phyloP scores from a whole-genome alignment of 2,797 vertebrate genomes.

The Tachyglossus aculeatus region DNA sequence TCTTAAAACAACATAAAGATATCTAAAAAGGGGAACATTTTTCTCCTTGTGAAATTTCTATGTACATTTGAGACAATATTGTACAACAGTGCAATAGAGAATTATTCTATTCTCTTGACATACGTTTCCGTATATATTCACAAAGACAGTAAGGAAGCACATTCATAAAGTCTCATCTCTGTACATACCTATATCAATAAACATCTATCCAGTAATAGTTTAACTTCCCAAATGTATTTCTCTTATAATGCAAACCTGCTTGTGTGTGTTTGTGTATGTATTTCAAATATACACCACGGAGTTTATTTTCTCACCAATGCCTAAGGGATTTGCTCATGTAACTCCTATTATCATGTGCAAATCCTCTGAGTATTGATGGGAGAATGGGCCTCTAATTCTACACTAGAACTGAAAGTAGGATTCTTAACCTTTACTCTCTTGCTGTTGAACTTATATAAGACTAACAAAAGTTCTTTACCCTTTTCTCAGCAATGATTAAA shows the following conservation, averaged over 20 bases:
- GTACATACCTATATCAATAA: background rate
- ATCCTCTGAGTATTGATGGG: conserved; percentile 39
- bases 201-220: background rate
- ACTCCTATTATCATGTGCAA: conserved; percentile 15
- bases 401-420: conserved; percentile 29
- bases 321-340: conserved; percentile 38
- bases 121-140: no score
- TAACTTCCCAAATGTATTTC: background rate
- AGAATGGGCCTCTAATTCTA: conserved; percentile 32
- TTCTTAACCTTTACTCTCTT: conserved; percentile 51
- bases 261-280: no score
- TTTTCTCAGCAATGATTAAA: conserved; percentile 44
- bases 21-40: no score
- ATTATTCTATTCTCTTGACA: no score
- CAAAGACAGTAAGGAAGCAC: background rate
- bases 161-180: background rate
- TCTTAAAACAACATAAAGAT: no score
- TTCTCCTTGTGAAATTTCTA: no score
- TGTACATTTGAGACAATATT: no score
- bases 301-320: conserved; percentile 24
- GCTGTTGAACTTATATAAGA: conserved; percentile 32
- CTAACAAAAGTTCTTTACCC: conserved; percentile 33
- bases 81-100: no score
- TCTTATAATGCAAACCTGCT: conserved; percentile 8
- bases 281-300: conserved; percentile 31